These are phyloP conservation scores for Aphelinus atriplicis DNA, from an alignment of 1,140 invertebrate genomes.

Conservation along the genomic window DNA sequence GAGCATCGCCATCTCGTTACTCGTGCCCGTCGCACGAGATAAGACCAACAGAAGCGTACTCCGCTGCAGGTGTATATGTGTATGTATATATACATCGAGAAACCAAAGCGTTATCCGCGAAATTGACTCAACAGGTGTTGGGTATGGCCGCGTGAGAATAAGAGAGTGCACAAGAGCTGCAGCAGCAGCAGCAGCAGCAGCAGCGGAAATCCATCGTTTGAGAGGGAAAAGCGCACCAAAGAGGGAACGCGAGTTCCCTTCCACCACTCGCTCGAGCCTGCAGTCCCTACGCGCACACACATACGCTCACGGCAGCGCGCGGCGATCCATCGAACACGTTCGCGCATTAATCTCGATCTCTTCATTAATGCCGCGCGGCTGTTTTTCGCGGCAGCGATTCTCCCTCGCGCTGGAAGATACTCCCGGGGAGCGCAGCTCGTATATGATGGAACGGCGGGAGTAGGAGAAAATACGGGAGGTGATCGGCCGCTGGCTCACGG, in stretches of 20 bases:
- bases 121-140: too few relatives aligned
- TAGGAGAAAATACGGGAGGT: slow-evolving; percentile 65
- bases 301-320: neutral
- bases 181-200: too few relatives aligned
- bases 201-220: neutral
- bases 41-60: too few relatives aligned
- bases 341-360: slow-evolving; percentile 60
- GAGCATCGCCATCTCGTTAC: too few relatives aligned
- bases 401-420: too few relatives aligned
- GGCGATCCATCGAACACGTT: slow-evolving; percentile 10
- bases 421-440: slow-evolving; percentile 50
- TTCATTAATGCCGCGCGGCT: slow-evolving; percentile 60
- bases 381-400: slow-evolving; percentile 29
- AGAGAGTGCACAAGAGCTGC: too few relatives aligned
- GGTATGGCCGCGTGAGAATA: too few relatives aligned
- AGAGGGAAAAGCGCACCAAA: neutral
- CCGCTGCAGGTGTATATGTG: too few relatives aligned
- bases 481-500: slow-evolving; percentile 61
- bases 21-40: too few relatives aligned
- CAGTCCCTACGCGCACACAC: neutral
- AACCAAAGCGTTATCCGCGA: too few relatives aligned
- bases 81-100: too few relatives aligned
- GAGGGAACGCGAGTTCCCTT: neutral
- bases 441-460: slow-evolving; percentile 45
- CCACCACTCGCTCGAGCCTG: too few relatives aligned